Base-by-base conservation (phyloP, 2,797 vertebrate species). In the Pempheris klunzingeri region DNA sequence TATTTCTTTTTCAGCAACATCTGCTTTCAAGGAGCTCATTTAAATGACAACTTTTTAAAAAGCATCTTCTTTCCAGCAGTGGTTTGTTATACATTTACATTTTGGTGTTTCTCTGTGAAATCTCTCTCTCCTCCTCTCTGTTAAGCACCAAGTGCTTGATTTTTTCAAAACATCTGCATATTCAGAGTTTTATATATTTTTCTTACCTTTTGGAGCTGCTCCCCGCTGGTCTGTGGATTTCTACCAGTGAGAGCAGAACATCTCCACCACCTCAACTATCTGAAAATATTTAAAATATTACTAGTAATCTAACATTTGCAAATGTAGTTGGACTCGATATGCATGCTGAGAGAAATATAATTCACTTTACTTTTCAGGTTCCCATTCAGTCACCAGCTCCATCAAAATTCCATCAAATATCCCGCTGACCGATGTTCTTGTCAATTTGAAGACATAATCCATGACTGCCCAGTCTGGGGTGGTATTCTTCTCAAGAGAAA, bases 331-430 rank as follows among this genome's bases (percentile, higher is more conserved):
- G 17, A 46, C n/a, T 46, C 13, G 5, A 64, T 11, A 6, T 54
- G 3, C 49, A 44, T 20, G 77, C 73, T 59, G 55, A 6, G 65
- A 81, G 55, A 32, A 82, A 66, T 67, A 80, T 68, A 64, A 63
- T 76, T 80, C 54, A 69, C 26, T 32, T 74, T 73, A 73, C 43
- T 75, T 78, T 54, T 50, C 53, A 28, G 49, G 32, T 22, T 76
- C 38, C 62, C 12, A 2, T 69, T 77, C 59, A 74, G 66, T 74
- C 41, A 43, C 50, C 7, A 49, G 52, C 76, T 80, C 74, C 47
- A 80, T 86, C 77, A 84, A 68, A 88, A 82, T 58, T 70, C 74
- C 71, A 87, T 90, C 82, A 88, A 79, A 80, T 76, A 62, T 77
- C 78, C 76, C 10, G 22, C 81, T 74, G 84, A 83, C 74, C 82